Evolutionary conservation across 2,888 invertebrate genomes (phyloP), one percentile per base, ranked within the genome.

Genomic region (Hydrotaea cyrtoneurina): DNA sequence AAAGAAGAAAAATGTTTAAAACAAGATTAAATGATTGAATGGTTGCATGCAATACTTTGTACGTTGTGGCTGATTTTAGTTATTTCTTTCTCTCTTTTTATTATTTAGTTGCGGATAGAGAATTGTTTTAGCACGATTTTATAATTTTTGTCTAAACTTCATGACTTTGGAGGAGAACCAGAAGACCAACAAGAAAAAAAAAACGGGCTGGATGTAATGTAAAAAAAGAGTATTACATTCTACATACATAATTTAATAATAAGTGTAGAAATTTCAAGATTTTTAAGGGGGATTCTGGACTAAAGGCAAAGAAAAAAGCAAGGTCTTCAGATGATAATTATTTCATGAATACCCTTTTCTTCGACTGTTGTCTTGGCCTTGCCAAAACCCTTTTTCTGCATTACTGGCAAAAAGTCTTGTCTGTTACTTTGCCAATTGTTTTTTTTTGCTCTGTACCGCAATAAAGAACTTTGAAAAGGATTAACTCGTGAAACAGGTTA

Each of bases 1-100:
- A 75, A 13, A 13, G 36, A 19, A 13, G 87, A 88, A 87, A 87
- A 89, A 88, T 89, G 89, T 88, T 88, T 87, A 87, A 88, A 88
- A 88, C 85, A 86, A 87, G 89, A 88, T 89, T 88, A 90, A 89
- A 89, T 87, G 87, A 87, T 87, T 86, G 86, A 87, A 87, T 86
- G 86, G 86, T 82, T 85, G 85, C 86, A 86, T 82, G 86, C 86
- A 86, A 86, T 86, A 84, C 74, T 82, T 85, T 76, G 82, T 81
- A 72, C 53, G 72, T 26, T 4, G 72, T 76, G 39, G 50, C 72
- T 59, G 43, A 62, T 62, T 82, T 46, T 46, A 39, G 2, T 13
- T 43, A 46, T 71, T 71, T 50, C 7, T 31, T 26, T 71, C 21
- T n/a, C n/a, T n/a, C 50, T 69, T 46, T 46, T 46, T 46, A 46